Conservation (phyloP, 2,113 vertebrate genomes). For the Tautogolabrus adspersus region DNA sequence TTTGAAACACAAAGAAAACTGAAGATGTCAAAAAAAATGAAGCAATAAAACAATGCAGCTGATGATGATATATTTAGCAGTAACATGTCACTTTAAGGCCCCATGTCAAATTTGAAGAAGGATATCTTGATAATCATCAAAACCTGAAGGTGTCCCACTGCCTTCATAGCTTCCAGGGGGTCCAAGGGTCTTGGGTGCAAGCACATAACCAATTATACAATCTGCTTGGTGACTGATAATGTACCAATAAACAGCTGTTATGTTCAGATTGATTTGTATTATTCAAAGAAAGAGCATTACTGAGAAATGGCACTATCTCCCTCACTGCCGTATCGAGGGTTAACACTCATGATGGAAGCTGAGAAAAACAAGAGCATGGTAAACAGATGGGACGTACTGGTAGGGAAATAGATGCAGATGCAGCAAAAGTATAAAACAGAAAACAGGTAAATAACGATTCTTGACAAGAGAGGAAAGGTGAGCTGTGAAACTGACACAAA, state of each 20-base stretch:
- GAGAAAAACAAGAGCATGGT: conserved; percentile 22
- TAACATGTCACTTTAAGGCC: too few species aligned
- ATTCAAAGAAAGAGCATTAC: background rate
- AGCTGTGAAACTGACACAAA: conserved; percentile 5
- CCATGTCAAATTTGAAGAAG: too few species aligned
- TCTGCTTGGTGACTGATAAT: background rate
- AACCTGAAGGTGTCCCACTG: too few species aligned
- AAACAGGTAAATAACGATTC: background rate
- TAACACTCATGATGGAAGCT: conserved; percentile 10
- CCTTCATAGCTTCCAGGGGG: too few species aligned
- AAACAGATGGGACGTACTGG: conserved; percentile 16
- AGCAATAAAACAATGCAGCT: background rate
- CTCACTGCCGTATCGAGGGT: conserved; percentile 17
- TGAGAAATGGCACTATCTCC: background rate
- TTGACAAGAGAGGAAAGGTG: conserved; percentile 15
- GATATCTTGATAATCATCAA: too few species aligned
- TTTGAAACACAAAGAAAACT: too few species aligned
- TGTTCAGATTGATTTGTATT: background rate
- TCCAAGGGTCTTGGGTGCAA: too few species aligned
- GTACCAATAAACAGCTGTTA: background rate
- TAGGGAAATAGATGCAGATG: conserved; percentile 16
- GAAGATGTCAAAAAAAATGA: background rate
- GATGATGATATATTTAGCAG: too few species aligned
- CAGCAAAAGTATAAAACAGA: background rate
- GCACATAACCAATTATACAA: background rate